Conservation (phyloP, 2,888 invertebrate genomes). For the Cryptops parisi region DNA sequence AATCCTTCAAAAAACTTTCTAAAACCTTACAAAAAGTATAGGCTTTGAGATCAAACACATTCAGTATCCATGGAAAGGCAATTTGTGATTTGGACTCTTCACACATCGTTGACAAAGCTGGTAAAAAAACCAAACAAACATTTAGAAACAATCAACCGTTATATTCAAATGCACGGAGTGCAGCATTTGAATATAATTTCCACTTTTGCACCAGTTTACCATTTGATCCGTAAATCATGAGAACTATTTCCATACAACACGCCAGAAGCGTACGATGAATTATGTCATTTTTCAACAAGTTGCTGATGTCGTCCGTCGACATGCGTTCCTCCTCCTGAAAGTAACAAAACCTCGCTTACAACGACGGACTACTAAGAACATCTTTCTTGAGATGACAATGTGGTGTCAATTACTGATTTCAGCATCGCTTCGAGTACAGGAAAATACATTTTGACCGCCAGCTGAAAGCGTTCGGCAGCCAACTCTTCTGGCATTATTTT, state of each 20-base stretch:
- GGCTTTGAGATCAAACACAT: conserved; percentile 1
- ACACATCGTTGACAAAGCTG: too few relatives aligned
- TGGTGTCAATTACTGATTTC: background rate
- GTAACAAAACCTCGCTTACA: background rate
- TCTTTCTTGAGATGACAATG: too few relatives aligned
- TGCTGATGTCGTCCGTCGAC: background rate
- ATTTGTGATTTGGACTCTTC: background rate
- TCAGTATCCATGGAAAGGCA: background rate
- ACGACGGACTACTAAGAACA: too few relatives aligned
- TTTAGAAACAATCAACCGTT: too few relatives aligned
- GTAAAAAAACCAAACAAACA: too few relatives aligned
- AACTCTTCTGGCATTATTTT: background rate
- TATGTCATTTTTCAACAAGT: background rate
- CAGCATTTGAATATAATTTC: background rate
- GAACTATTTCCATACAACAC: background rate
- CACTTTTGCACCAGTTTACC: background rate
- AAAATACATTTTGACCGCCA: background rate
- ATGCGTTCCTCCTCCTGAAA: background rate
- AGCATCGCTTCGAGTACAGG: background rate
- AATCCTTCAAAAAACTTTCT: background rate
- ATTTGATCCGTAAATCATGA: background rate
- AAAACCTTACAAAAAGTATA: conserved; percentile 4
- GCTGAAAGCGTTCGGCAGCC: background rate
- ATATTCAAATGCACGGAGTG: too few relatives aligned
- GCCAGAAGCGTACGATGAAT: background rate